Percentiles rank a stretch among this genome's conserved stretches.
Conservation (phyloP, 1,140 invertebrate species). For the Proales similis region DNA sequence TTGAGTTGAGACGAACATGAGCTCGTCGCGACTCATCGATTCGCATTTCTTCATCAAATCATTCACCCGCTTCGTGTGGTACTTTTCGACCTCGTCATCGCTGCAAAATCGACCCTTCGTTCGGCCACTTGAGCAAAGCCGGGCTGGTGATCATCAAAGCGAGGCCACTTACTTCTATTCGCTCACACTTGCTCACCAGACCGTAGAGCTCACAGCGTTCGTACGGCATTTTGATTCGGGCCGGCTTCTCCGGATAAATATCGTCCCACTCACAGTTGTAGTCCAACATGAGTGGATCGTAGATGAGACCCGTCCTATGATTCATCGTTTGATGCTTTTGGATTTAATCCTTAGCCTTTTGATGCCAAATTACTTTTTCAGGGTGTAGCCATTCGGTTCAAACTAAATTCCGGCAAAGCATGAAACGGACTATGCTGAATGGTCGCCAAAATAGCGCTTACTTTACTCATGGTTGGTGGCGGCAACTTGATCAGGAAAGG, state of each 20-base stretch:
- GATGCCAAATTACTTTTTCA: too few species aligned
- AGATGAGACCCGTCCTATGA: slow-evolving; percentile 66
- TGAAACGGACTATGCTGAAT: too few species aligned
- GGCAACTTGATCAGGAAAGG: too few species aligned
- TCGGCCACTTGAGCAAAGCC: slow-evolving; percentile 14
- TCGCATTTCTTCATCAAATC: slow-evolving; percentile 61
- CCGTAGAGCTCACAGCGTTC: slow-evolving; percentile 67
- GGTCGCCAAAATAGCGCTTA: too few species aligned
- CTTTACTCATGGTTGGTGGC: too few species aligned
- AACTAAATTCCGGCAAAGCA: too few species aligned
- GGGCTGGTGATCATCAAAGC: slow-evolving; percentile 46
- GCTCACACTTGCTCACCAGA: slow-evolving; percentile 61
- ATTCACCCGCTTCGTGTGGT: slow-evolving; percentile 58
- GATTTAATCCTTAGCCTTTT: too few species aligned
- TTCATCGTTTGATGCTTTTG: too few species aligned
- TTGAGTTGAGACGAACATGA: slow-evolving; percentile 64
- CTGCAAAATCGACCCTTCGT: slow-evolving; percentile 59
- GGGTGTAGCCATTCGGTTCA: too few species aligned
- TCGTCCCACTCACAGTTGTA: slow-evolving; percentile 75
- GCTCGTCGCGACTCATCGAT: slow-evolving; percentile 54
- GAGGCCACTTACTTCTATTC: slow-evolving; percentile 51
- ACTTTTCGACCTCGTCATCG: slow-evolving; percentile 63
- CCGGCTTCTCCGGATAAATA: slow-evolving; percentile 72
- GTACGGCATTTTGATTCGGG: slow-evolving; percentile 64
- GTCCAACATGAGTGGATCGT: slow-evolving; percentile 66